A percentile compares a stretch with the other conserved stretches of the same genome.
These are phyloP conservation scores for Ditula angustiorana DNA, from an alignment of 2,888 invertebrate genomes.

Conservation along the genomic window DNA sequence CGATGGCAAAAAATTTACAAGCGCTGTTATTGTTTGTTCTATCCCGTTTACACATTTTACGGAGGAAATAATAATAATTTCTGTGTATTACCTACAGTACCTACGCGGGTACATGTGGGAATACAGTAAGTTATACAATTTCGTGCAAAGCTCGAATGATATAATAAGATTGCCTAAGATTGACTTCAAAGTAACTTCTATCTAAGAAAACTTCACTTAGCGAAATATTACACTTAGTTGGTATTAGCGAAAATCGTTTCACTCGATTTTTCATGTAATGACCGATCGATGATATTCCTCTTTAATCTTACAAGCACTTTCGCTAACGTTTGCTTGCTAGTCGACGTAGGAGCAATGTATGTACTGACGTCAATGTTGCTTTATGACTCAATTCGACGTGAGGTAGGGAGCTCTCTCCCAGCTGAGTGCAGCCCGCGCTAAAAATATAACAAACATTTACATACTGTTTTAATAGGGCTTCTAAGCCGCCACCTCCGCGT, in stretches of 20 bases:
- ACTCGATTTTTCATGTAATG: constrained; percentile 4
- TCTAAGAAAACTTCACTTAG: constrained; percentile 9
- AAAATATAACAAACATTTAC: constrained; percentile 75
- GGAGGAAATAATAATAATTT: background rate
- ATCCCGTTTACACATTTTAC: background rate
- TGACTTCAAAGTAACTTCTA: constrained; percentile 1
- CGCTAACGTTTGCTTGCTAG: constrained; percentile 38
- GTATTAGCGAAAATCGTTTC: constrained; percentile 1
- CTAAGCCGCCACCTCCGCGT: constrained; percentile 42
- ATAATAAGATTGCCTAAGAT: background rate
- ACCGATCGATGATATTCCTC: constrained; percentile 6
- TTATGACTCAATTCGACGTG: constrained; percentile 79
- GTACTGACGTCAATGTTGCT: constrained; percentile 78
- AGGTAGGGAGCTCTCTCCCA: constrained; percentile 68
- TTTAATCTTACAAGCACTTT: constrained; percentile 39
- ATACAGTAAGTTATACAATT: background rate
- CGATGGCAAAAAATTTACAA: background rate
- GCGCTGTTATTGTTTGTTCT: background rate
- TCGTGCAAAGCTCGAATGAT: background rate
- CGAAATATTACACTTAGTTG: background rate
- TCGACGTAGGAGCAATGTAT: constrained; percentile 51
- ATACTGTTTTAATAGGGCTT: constrained; percentile 56
- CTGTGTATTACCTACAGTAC: too few relatives aligned
- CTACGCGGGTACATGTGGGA: background rate
- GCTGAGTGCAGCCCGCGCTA: constrained; percentile 80